These are phyloP conservation scores for Spialia ferax DNA, from an alignment of 2,888 invertebrate genomes.

Conservation along the genomic window DNA sequence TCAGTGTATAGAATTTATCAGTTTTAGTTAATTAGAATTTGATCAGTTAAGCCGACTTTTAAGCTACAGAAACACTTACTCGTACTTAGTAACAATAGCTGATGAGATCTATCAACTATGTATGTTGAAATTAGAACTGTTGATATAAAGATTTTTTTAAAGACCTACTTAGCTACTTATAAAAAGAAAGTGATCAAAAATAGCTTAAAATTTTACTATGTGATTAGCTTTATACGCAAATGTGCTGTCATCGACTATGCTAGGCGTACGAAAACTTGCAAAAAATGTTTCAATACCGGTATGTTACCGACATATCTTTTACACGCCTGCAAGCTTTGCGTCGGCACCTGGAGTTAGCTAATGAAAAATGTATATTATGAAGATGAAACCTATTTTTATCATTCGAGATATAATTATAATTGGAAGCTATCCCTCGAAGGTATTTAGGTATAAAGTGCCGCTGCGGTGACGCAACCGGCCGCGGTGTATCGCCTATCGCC, in stretches of 20 bases:
- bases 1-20: too few relatives aligned
- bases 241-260: conserved; percentile 20
- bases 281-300: conserved; percentile 27
- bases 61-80: too few relatives aligned
- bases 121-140: too few relatives aligned
- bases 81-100: too few relatives aligned
- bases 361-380: conserved; percentile 23
- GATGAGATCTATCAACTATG: too few relatives aligned
- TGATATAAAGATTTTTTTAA: too few relatives aligned
- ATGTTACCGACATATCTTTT: conserved; percentile 14
- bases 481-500: conserved; percentile 29
- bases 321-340: not conserved
- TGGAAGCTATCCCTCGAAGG: conserved; percentile 21
- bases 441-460: conserved; percentile 10
- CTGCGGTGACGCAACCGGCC: conserved; percentile 8
- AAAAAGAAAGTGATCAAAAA: too few relatives aligned
- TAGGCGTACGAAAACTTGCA: conserved; percentile 28
- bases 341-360: conserved; percentile 9
- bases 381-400: conserved; percentile 32
- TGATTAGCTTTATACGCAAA: conserved; percentile 19
- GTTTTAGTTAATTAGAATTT: too few relatives aligned
- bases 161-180: too few relatives aligned
- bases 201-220: not conserved
- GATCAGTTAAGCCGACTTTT: too few relatives aligned
- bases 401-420: conserved; percentile 26